Percentiles rank a stretch among this genome's conserved stretches.
Evolutionary conservation across 2,888 invertebrate species (phyloP).

Genomic region (Drosophila limbata): DNA sequence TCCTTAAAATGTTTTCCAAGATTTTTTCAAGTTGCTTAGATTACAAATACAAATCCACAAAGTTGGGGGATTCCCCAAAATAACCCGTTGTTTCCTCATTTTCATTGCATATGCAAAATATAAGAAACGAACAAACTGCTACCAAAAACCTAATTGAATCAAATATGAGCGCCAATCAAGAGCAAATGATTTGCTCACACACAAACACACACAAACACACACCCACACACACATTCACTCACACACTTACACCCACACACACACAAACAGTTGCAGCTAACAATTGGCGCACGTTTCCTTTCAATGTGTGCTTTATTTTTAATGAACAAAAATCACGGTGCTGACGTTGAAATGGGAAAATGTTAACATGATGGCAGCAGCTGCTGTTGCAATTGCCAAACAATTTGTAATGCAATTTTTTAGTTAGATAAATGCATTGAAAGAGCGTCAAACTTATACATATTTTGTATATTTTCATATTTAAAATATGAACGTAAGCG

Average conservation of each 20-base stretch:
- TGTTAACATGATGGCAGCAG: conserved; percentile 32
- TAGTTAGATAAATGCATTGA: not conserved
- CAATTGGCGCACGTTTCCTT: conserved; percentile 66
- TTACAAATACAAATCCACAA: no score
- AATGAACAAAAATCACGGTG: conserved; percentile 39
- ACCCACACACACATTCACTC: not conserved
- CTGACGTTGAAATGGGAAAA: conserved; percentile 15
- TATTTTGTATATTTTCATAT: not conserved
- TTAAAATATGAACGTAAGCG: not conserved
- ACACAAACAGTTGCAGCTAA: conserved; percentile 17
- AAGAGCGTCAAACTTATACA: not conserved
- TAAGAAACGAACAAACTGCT: conserved; percentile 27
- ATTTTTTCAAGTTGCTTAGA: no score
- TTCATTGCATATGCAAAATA: conserved; percentile 21
- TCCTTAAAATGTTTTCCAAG: no score
- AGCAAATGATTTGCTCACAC: conserved; percentile 51
- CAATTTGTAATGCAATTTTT: conserved; percentile 36
- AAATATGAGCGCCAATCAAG: conserved; percentile 68
- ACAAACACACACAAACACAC: conserved; percentile 9
- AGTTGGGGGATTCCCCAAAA: not conserved
- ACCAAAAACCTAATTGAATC: conserved; percentile 62
- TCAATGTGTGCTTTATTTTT: conserved; percentile 45
- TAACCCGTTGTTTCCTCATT: not conserved
- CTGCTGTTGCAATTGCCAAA: conserved; percentile 17
- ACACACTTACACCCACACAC: conserved; percentile 3